These are phyloP conservation scores for Monopis laevigella DNA, from an alignment of 2,888 invertebrate species.

Conservation along the genomic window DNA sequence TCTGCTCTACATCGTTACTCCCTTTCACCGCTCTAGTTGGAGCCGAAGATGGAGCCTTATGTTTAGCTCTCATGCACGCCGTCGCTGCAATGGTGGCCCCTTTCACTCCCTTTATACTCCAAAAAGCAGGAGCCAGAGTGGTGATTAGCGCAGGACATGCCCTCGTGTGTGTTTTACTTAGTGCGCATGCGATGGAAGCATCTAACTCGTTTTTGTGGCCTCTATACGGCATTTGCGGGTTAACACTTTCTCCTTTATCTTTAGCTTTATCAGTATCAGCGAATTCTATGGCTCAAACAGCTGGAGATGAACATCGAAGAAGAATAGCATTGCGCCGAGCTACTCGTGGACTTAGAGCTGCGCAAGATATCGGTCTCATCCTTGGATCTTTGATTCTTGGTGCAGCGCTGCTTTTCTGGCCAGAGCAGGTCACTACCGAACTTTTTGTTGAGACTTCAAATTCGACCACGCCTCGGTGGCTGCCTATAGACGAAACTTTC, in stretches of 20 bases:
- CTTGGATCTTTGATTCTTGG: constrained; percentile 49
- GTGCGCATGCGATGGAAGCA: constrained; percentile 61
- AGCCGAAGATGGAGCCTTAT: constrained; percentile 68
- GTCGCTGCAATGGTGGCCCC: constrained; percentile 68
- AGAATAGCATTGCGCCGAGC: constrained; percentile 48
- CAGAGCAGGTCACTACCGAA: constrained; percentile 47
- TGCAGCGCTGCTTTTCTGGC: constrained; percentile 57
- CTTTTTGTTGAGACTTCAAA: constrained; percentile 48
- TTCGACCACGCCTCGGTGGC: constrained; percentile 44
- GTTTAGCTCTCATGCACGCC: constrained; percentile 70
- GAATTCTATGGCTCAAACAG: constrained; percentile 65
- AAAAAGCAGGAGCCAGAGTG: constrained; percentile 45
- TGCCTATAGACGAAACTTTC: constrained; percentile 56
- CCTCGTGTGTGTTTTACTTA: constrained; percentile 67
- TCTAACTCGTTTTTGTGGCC: constrained; percentile 42
- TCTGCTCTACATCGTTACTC: constrained; percentile 71
- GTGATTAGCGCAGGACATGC: constrained; percentile 59
- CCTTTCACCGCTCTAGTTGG: constrained; percentile 65
- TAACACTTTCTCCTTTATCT: constrained; percentile 66
- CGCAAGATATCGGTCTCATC: constrained; percentile 54
- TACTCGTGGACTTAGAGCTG: constrained; percentile 47
- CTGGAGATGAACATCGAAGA: constrained; percentile 45
- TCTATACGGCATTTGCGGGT: constrained; percentile 60
- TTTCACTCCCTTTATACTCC: constrained; percentile 50
- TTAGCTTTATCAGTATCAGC: constrained; percentile 66